Percentiles rank a stretch among this genome's conserved stretches.
phyloP scores from a whole-genome alignment of 1,140 invertebrate species.

The Eufriesea mexicana region DNA sequence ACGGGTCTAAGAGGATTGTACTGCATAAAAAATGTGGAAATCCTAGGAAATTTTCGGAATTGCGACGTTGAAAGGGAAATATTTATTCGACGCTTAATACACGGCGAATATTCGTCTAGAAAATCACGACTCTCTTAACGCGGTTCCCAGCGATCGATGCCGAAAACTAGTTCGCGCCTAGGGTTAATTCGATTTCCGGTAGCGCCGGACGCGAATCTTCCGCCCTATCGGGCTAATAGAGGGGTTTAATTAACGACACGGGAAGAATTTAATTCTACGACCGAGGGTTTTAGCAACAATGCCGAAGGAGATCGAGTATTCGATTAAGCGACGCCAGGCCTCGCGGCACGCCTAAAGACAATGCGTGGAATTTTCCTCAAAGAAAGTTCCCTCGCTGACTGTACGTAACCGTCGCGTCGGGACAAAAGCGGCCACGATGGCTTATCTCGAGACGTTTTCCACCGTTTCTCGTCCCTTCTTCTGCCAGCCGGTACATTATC shows the following conservation, averaged over 20 bases:
- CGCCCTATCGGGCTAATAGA: not conserved
- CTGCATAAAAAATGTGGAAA: too few relatives aligned
- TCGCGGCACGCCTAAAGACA: constrained; percentile 9
- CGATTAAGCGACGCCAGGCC: constrained; percentile 42
- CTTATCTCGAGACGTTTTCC: constrained; percentile 58
- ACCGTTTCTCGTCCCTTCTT: constrained; percentile 29
- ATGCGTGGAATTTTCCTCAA: constrained; percentile 44
- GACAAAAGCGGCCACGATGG: constrained; percentile 29
- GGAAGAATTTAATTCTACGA: constrained; percentile 29
- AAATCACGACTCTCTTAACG: not conserved
- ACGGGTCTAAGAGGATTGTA: too few relatives aligned
- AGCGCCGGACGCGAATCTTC: not conserved
- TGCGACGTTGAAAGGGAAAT: not conserved
- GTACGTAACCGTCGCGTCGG: constrained; percentile 6
- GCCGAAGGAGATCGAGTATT: constrained; percentile 20
- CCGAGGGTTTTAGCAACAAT: not conserved
- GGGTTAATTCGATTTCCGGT: not conserved
- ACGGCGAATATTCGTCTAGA: too few relatives aligned
- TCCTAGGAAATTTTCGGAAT: too few relatives aligned
- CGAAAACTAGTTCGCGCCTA: not conserved
- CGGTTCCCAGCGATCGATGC: not conserved
- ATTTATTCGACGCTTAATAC: too few relatives aligned
- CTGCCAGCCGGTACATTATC: not conserved
- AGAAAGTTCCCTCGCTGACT: constrained; percentile 26
- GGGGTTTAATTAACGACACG: constrained; percentile 4